These are phyloP conservation scores for Mellivora capensis DNA, from an alignment of 2,113 vertebrate species.

Conservation along the genomic window DNA sequence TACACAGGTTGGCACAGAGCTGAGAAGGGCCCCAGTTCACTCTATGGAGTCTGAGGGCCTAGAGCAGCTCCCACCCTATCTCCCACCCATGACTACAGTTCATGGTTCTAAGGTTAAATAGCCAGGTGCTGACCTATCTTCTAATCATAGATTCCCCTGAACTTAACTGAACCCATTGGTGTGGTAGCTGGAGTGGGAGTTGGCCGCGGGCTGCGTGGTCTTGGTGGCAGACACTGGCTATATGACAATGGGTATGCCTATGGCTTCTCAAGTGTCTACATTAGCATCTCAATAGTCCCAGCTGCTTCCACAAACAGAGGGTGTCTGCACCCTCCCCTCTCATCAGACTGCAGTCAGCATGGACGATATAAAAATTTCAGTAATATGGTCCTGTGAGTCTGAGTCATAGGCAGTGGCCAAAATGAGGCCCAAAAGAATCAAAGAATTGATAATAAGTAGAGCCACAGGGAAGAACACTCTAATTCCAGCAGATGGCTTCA, in stretches of 20 bases:
- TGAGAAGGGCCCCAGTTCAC: constrained; percentile 73
- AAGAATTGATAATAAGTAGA: neutral
- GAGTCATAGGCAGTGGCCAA: neutral
- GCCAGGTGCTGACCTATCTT: constrained; percentile 74
- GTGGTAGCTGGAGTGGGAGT: constrained; percentile 92
- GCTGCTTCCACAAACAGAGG: constrained; percentile 37
- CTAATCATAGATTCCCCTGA: constrained; percentile 75
- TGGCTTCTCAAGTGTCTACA: constrained; percentile 76
- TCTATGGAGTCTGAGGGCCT: constrained; percentile 33
- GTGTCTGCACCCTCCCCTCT: neutral
- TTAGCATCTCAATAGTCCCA: constrained; percentile 32
- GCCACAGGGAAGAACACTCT: neutral
- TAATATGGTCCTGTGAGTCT: neutral
- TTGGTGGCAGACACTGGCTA: constrained; percentile 93
- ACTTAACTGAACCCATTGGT: constrained; percentile 92
- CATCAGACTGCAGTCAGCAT: neutral
- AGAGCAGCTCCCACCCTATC: constrained; percentile 54
- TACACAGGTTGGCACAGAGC: constrained; percentile 67
- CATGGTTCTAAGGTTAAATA: constrained; percentile 82
- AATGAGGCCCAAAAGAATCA: neutral
- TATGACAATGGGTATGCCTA: constrained; percentile 87
- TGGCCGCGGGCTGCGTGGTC: constrained; percentile 90
- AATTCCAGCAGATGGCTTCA: neutral
- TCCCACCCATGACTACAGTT: constrained; percentile 83
- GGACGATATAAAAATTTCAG: neutral